Conservation (phyloP, 2,113 vertebrate genomes). For the Cyprinus carpio region DNA sequence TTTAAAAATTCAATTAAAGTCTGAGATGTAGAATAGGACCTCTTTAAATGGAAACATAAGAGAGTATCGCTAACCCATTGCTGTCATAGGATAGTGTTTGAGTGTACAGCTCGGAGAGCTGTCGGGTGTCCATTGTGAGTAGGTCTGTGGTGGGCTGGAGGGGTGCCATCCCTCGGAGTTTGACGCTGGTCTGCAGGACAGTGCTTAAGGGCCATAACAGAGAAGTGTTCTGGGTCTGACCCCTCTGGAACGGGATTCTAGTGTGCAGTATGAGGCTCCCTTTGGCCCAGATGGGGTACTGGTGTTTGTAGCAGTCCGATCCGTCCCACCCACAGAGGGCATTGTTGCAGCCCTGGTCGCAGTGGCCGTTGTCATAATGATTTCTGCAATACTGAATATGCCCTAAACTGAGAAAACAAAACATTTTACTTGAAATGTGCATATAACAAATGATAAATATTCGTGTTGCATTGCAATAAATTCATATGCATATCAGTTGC, state of each 20-base stretch:
- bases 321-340: constrained; percentile 88
- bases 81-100: constrained; percentile 56
- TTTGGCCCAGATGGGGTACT: constrained; percentile 67
- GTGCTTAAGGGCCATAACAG: constrained; percentile 79
- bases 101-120: constrained; percentile 64
- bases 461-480: not conserved
- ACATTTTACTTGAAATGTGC: not conserved
- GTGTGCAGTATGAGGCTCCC: constrained; percentile 76
- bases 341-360: constrained; percentile 80
- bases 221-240: constrained; percentile 64
- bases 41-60: not conserved
- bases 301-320: constrained; percentile 77
- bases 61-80: constrained; percentile 52
- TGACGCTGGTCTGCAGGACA: constrained; percentile 77
- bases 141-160: constrained; percentile 62
- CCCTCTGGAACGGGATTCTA: constrained; percentile 62
- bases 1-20: not conserved
- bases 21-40: not conserved
- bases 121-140: constrained; percentile 59
- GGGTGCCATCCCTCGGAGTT: constrained; percentile 68
- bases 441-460: too few species aligned
- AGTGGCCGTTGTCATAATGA: constrained; percentile 82
- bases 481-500: not conserved
- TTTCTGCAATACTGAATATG: constrained; percentile 82
- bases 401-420: constrained; percentile 66